Evolutionary conservation across 2,888 invertebrate species (phyloP).

Genomic region (Pelosia muscerda): DNA sequence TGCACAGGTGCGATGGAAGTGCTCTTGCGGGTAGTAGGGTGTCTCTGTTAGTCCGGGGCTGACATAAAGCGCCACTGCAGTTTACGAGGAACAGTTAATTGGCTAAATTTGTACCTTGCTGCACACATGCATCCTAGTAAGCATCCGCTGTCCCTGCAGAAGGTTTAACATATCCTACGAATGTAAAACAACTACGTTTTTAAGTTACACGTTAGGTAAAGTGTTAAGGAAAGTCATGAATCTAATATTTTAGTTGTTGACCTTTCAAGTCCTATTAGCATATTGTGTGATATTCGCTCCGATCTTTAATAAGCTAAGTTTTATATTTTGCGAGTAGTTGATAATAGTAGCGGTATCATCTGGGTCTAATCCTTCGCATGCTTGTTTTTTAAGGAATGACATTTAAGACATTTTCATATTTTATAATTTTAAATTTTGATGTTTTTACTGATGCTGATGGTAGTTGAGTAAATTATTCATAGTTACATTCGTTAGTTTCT

Average conservation of each 20-base stretch:
- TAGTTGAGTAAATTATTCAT: background rate
- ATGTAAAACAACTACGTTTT: background rate
- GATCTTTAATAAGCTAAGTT: constrained; percentile 1
- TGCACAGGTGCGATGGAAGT: background rate
- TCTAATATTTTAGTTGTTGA: background rate
- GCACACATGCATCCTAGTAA: background rate
- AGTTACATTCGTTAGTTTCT: background rate
- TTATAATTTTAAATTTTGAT: background rate
- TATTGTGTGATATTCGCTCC: constrained; percentile 2
- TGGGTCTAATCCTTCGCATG: background rate
- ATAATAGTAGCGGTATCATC: constrained; percentile 5
- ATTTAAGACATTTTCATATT: background rate
- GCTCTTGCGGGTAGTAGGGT: background rate
- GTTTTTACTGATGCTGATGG: background rate
- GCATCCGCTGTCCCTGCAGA: background rate
- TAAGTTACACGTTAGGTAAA: background rate
- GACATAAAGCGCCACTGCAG: background rate
- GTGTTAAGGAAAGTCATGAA: background rate
- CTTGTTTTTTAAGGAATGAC: constrained; percentile 2
- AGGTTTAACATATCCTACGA: background rate
- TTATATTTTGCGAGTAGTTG: constrained; percentile 16
- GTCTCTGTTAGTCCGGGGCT: background rate
- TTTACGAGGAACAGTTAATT: background rate
- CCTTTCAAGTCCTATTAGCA: background rate
- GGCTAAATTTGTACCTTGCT: background rate